Conservation (phyloP, 2,797 vertebrate genomes). For the Heterohyrax brucei region DNA sequence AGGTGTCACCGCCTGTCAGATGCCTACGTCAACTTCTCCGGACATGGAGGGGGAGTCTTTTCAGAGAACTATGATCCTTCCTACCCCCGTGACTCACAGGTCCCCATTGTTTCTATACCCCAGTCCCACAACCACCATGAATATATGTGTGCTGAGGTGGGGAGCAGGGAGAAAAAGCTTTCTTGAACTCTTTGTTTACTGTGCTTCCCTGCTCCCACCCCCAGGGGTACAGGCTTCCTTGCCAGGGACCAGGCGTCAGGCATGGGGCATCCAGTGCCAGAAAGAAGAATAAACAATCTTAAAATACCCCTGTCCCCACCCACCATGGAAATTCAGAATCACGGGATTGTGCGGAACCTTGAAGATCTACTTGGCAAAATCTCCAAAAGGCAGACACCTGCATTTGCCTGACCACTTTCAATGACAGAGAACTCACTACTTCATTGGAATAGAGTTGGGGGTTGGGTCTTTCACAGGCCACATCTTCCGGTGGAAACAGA, state of each 20-base stretch:
- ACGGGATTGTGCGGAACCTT: neutral
- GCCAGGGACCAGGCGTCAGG: conserved; percentile 77
- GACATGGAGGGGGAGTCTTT: conserved; percentile 69
- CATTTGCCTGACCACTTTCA: neutral
- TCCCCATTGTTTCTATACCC: conserved; percentile 79
- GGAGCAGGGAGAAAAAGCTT: conserved; percentile 55
- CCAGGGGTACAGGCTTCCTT: conserved; percentile 82
- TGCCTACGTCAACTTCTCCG: conserved; percentile 57
- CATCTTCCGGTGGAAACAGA: neutral
- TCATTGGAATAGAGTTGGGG: neutral
- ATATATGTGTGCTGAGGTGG: conserved; percentile 50
- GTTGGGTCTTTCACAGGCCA: neutral
- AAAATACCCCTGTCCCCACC: conserved; percentile 77
- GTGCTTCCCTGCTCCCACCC: conserved; percentile 58
- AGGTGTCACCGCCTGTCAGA: conserved; percentile 57
- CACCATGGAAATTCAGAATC: conserved; percentile 73
- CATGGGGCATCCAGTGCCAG: conserved; percentile 60
- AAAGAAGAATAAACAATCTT: conserved; percentile 76
- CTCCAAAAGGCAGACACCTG: neutral
- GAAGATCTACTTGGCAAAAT: conserved; percentile 35
- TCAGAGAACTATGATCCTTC: conserved; percentile 74
- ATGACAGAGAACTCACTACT: neutral
- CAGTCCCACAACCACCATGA: conserved; percentile 16
- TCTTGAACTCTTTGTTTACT: conserved; percentile 82
- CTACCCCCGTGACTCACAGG: conserved; percentile 79